Base-by-base conservation (phyloP, 2,888 invertebrate genomes). In the Pristionchus entomophagus region DNA sequence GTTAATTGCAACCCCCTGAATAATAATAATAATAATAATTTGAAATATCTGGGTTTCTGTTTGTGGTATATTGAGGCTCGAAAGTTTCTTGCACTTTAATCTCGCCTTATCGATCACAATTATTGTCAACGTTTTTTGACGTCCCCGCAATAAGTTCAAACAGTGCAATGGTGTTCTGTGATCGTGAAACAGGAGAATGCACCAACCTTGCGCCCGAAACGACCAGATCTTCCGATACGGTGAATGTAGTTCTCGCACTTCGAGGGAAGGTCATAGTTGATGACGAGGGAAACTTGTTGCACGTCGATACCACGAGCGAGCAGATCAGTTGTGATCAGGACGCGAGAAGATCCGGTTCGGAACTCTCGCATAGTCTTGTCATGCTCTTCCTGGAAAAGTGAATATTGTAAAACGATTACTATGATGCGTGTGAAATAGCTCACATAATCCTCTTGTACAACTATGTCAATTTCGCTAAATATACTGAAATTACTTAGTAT, bases 191-290 rank as follows among this genome's bases (percentile, higher is more conserved):
- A 95, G 97, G 96, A 89, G n/a, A 98, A n/a, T n/a, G n/a, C n/a
- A n/a, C n/a, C n/a, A n/a, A n/a, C n/a, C n/a, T 99, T 99, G 95
- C 99, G 97, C 94, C 99, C 99, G 94, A 99, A 99, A 95, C 99
- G 97, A 94, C 99, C 99, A 95, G 98, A 98, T 95, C 99, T 96
- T 94, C 99, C 99, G 95, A 99, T 99, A 95, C 99, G 97, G 95
- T 99, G 99, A 95, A 99, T 99, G 95, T 99, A 99, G 95, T 98
- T 99, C 95, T 99, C 99, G 92, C 99, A 96, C 95, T 99, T 99
- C 90, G 97, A 97, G 91, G 99, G 99, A 95, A 99, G 96, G 95
- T 99, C 99, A 95, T 98, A 99, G 95, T 99, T 99, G 94, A 99
- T 99, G 95, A 99, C 99, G 94, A 99, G 96, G 35, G 99, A 99